Evolutionary conservation across 2,888 invertebrate species (phyloP), one percentile per base, ranked within the genome.

Genomic region (Cyaniris semiargus): DNA sequence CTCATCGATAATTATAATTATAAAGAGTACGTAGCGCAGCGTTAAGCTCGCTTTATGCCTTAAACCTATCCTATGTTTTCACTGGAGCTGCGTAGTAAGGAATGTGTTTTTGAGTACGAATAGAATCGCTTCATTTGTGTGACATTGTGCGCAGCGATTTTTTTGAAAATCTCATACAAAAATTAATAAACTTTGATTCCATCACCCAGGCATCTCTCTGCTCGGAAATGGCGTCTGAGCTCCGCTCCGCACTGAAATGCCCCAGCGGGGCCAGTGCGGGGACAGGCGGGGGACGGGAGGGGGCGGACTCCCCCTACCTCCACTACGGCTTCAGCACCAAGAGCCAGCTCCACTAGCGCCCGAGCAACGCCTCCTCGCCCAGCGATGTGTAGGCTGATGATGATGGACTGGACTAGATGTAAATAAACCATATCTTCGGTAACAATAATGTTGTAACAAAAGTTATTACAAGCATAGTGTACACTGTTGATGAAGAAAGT

Each of bases 171-270:
- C 44, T 15, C 48, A 48, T 48, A 5, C 5, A 15, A 53, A 18
- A 53, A 8, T 56, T 7, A 58, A n/a, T 13, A 3, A 1, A 58
- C 58, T 58, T n/a, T 8, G 5, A n/a, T n/a, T 58, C 84, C 81
- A 84, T 81, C 82, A 80, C 80, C 79, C 94, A 96, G 96, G 95
- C 95, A 80, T 96, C 96, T 78, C 94, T 96, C 83, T 96, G 96
- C 89, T 95, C 96, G 83, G 96, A 96, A 92, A 96, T 96, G 96
- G 95, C 96, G 79, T 95, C 95, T 79, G 96, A 97, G 89, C 93
- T 96, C 82, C 95, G 95, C 81, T 96, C 96, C 82, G 96, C 96
- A 79, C 88, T 96, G 84, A 95, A 96, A 86, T 96, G 96, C 84
- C 95, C 95, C 79, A 95, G 95, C 78, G 93, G 95, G 71, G 93